These are phyloP conservation scores for Isaurus tuberculatus DNA, from an alignment of 92 coral and sea anemone genomes.

Conservation along the genomic window DNA sequence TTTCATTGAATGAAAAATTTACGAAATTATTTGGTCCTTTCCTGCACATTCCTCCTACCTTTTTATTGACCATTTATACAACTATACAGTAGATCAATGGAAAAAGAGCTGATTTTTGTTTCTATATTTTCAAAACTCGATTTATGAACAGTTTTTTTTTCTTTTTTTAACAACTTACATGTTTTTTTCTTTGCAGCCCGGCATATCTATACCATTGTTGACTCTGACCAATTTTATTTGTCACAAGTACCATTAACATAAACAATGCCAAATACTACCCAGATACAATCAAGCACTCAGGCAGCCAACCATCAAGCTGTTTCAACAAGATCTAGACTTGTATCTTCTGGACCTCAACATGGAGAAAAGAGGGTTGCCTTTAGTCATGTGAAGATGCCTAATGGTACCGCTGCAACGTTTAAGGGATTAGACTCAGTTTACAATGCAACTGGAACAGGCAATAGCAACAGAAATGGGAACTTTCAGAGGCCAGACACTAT, in stretches of 20 bases:
- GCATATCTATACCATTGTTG: slow-evolving; percentile 37
- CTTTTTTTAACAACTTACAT: too few relatives aligned
- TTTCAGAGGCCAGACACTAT: background rate
- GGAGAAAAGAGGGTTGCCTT: slow-evolving; percentile 28
- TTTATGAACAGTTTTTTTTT: too few relatives aligned
- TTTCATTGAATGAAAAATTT: too few relatives aligned
- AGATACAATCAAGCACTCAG: background rate
- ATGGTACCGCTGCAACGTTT: slow-evolving; percentile 26
- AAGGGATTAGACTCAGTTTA: slow-evolving; percentile 11
- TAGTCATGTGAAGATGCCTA: slow-evolving; percentile 43
- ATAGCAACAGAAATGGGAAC: background rate
- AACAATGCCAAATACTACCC: slow-evolving; percentile 12
- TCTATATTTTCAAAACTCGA: too few relatives aligned
- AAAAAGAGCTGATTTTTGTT: too few relatives aligned
- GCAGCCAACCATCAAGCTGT: background rate
- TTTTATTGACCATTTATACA: too few relatives aligned
- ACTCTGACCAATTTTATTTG: slow-evolving; percentile 13
- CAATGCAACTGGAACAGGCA: background rate
- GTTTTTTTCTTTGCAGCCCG: slow-evolving; percentile 25
- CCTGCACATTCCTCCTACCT: too few relatives aligned
- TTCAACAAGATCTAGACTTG: background rate
- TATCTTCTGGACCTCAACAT: slow-evolving; percentile 7
- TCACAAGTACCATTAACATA: background rate
- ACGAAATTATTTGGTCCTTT: too few relatives aligned
- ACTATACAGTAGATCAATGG: too few relatives aligned